Evolutionary conservation across 2,888 invertebrate genomes (phyloP), one percentile per base, ranked within the genome.

Genomic region (Ochropacha duplaris): DNA sequence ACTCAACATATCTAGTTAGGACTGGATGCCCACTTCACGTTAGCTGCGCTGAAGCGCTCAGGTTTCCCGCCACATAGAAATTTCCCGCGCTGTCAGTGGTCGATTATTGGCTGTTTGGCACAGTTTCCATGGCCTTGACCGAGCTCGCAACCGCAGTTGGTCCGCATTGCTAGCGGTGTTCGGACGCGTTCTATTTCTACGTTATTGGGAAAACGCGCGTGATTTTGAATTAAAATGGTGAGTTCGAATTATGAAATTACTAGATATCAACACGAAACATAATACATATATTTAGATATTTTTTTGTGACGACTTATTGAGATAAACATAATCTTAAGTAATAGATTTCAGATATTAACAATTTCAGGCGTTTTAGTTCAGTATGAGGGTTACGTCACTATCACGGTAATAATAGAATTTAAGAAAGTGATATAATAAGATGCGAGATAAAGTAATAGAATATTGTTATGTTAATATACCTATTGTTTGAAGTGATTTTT

Each of bases 61-160:
- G 64, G 62, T 74, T 71, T 71, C 72, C 68, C 67, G 69, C 70
- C 62, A 61, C 57, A 63, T 60, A 57, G 62, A 67, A 61, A 57
- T 85, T 90, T 88, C 87, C 88, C 89, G 88, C 90, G 86, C 85
- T 85, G 70, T 78, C 79, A 76, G 72, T 75, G 73, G 76, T 73
- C 74, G 80, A 78, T 77, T 79, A 77, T 74, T 75, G 78, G 77
- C 74, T 71, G 80, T 65, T 79, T 91, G 92, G 88, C 91, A 90
- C 86, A 87, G 79, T 92, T 90, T 86, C 79, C 82, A 58, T 69
- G 88, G 63, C 91, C 91, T 92, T 90, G 92, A 90, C 90, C 91
- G 83, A 66, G 63, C 76, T 64, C 65, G 57, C 64, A 65, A 65
- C 90, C 84, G 87, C 90, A 91, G 91, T 92, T 72, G 75, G 68